phyloP scores from a whole-genome alignment of 2,797 vertebrate genomes.

The Pristis pectinata region DNA sequence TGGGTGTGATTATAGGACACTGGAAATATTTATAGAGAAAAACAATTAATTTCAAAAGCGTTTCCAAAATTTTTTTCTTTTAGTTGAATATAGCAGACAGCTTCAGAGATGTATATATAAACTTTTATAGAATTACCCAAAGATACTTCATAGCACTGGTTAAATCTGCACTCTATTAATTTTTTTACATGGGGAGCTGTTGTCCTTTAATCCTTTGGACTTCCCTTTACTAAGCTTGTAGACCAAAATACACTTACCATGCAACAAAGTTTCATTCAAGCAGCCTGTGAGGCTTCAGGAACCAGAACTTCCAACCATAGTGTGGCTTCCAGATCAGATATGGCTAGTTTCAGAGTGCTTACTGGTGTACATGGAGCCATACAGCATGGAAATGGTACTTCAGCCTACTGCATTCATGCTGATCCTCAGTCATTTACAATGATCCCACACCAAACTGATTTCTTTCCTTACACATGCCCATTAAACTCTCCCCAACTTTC shows the following conservation, averaged over 20 bases:
- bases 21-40: not conserved
- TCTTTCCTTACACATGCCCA: too few relatives aligned
- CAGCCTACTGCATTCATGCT: too few relatives aligned
- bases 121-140: conserved; percentile 6
- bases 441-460: too few relatives aligned
- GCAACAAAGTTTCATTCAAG: not conserved
- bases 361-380: too few relatives aligned
- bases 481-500: too few relatives aligned
- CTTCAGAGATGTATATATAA: not conserved
- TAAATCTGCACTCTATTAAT: not conserved
- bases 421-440: too few relatives aligned
- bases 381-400: too few relatives aligned
- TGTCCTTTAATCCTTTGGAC: not conserved
- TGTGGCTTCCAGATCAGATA: not conserved
- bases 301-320: not conserved
- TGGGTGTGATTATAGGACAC: not conserved
- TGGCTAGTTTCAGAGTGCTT: not conserved
- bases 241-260: not conserved
- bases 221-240: not conserved
- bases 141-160: not conserved
- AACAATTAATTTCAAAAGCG: not conserved
- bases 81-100: not conserved
- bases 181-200: not conserved
- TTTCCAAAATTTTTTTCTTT: not conserved
- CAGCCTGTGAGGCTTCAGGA: not conserved